Evolutionary conservation across 2,888 invertebrate genomes (phyloP).

Genomic region (Chrysotoxum bicinctum): DNA sequence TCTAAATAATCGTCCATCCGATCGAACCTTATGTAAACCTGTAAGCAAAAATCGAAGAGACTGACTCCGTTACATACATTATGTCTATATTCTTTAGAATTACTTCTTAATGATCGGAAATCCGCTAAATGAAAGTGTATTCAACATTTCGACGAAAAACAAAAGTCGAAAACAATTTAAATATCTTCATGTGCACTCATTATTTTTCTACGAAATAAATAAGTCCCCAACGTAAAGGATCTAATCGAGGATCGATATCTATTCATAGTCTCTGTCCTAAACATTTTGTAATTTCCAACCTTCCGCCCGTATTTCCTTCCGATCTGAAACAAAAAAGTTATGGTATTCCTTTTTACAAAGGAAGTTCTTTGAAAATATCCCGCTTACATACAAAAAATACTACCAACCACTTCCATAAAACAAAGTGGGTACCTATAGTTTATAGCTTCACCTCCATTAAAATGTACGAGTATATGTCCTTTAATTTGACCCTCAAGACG

Average conservation of each 20-base stretch:
- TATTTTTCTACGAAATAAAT: not conserved
- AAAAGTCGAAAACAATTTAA: not conserved
- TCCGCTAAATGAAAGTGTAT: too few species aligned
- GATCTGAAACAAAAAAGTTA: not conserved
- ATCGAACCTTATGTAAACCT: too few species aligned
- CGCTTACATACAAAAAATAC: conserved; percentile 11
- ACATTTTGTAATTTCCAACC: conserved; percentile 22
- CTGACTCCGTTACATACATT: too few species aligned
- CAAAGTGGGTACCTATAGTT: conserved; percentile 47
- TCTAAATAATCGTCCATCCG: too few species aligned
- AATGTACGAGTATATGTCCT: conserved; percentile 57
- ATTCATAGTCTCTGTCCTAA: not conserved
- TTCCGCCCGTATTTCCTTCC: conserved; percentile 67
- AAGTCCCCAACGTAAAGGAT: not conserved
- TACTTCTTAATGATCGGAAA: too few species aligned
- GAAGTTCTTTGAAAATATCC: conserved; percentile 44
- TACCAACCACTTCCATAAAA: conserved; percentile 48
- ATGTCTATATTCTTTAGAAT: too few species aligned
- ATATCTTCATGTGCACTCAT: not conserved
- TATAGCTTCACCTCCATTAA: conserved; percentile 44
- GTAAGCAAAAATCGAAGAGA: too few species aligned
- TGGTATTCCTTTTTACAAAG: conserved; percentile 5
- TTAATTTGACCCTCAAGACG: conserved; percentile 56
- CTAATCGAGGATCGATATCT: conserved; percentile 11
- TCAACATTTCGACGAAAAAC: too few species aligned